A percentile compares a stretch with the other conserved stretches of the same genome.
Conservation (phyloP, 1,140 invertebrate species). For the Habropoda laboriosa region DNA sequence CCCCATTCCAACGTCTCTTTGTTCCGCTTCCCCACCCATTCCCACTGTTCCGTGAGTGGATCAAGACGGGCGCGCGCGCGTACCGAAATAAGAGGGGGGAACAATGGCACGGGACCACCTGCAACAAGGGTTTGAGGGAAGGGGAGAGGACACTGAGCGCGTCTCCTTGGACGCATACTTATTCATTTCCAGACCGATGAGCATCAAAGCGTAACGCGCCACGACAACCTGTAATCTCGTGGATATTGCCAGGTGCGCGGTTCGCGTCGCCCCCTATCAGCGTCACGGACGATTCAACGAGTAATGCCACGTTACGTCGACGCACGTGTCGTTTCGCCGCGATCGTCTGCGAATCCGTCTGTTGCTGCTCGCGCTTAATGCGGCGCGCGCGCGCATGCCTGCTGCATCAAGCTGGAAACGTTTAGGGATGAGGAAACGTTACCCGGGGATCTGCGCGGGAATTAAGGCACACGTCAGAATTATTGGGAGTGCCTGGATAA, state of each 20-base stretch:
- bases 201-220: conserved; percentile 42
- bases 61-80: neutral
- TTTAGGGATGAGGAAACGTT: conserved; percentile 21
- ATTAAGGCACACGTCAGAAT: neutral
- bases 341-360: conserved; percentile 37
- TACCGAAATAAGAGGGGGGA: conserved; percentile 9
- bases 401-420: too few species aligned
- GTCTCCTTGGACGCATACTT: conserved; percentile 51
- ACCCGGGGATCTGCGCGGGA: neutral
- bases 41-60: too few species aligned
- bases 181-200: conserved; percentile 54
- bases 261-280: conserved; percentile 42
- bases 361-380: conserved; percentile 15
- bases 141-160: conserved; percentile 17
- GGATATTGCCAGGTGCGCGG: conserved; percentile 56
- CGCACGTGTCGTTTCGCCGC: conserved; percentile 29
- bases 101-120: conserved; percentile 47
- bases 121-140: conserved; percentile 32
- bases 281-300: conserved; percentile 42
- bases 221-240: conserved; percentile 51
- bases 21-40: neutral
- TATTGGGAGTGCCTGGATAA: too few species aligned
- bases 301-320: conserved; percentile 28
- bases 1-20: neutral
- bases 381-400: neutral